phyloP scores from a whole-genome alignment of 1,140 invertebrate species.

The Camponotus floridanus region DNA sequence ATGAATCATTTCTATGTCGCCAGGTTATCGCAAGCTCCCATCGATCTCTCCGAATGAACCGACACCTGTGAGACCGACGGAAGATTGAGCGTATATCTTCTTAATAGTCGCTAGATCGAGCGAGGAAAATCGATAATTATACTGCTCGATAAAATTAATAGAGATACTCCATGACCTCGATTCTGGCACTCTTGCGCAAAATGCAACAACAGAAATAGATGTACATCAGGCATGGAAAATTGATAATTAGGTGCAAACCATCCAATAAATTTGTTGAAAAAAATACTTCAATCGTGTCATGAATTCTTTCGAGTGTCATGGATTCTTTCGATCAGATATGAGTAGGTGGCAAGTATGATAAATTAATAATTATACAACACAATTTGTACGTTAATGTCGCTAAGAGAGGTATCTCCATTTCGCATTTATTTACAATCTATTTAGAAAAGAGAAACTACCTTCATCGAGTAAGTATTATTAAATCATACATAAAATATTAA shows the following conservation, averaged over 20 bases:
- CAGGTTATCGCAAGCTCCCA: constrained; percentile 5
- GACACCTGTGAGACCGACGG: not conserved
- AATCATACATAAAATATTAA: not conserved
- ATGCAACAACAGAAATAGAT: constrained; percentile 21
- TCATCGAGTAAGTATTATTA: not conserved
- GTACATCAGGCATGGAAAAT: constrained; percentile 16
- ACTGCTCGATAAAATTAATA: constrained; percentile 21
- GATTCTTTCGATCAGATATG: constrained; percentile 4
- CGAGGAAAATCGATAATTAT: constrained; percentile 47
- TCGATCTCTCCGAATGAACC: constrained; percentile 29
- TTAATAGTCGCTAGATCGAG: constrained; percentile 5
- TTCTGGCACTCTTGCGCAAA: constrained; percentile 8
- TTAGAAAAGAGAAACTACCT: constrained; percentile 17
- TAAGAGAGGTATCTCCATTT: not conserved
- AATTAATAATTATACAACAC: constrained; percentile 47
- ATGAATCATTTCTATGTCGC: constrained; percentile 37
- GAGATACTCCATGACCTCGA: constrained; percentile 13
- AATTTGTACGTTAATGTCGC: constrained; percentile 6
- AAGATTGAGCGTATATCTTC: constrained; percentile 3
- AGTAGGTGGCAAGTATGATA: constrained; percentile 11
- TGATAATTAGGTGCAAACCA: constrained; percentile 39
- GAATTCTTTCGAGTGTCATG: not conserved
- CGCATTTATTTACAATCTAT: not conserved
- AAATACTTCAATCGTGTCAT: not conserved
- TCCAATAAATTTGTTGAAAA: not conserved